Conservation (phyloP, 92 coral and sea anemone genomes). For the Meandrina meandrites region DNA sequence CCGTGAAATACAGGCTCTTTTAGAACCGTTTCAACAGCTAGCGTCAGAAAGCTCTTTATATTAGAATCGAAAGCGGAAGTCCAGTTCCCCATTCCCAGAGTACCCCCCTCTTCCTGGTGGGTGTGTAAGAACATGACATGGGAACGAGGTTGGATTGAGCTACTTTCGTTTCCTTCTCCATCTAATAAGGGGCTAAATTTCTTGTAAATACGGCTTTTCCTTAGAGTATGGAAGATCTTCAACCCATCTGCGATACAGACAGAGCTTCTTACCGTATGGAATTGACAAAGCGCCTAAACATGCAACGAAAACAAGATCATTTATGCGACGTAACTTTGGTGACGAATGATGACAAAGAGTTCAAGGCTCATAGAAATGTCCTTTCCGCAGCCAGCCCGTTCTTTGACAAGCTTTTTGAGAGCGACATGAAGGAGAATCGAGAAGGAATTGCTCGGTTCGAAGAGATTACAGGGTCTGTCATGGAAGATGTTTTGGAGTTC, state of each 20-base stretch:
- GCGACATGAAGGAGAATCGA: slow-evolving; percentile 23
- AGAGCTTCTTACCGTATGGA: slow-evolving; percentile 11
- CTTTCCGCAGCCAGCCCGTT: slow-evolving; percentile 22
- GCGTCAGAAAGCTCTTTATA: no score
- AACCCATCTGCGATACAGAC: neutral
- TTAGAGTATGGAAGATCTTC: neutral
- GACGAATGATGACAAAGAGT: slow-evolving; percentile 13
- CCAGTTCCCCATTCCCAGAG: no score
- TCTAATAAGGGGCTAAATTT: neutral
- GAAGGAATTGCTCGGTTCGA: slow-evolving; percentile 13
- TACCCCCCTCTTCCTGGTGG: no score
- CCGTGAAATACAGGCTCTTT: neutral
- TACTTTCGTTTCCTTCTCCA: neutral
- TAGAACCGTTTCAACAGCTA: no score
- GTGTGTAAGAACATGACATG: no score
- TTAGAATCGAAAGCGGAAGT: no score
- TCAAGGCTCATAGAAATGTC: slow-evolving; percentile 17
- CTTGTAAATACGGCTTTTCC: neutral
- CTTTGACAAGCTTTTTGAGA: slow-evolving; percentile 13
- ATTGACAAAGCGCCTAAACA: slow-evolving; percentile 14
- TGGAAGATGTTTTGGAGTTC: slow-evolving; percentile 18
- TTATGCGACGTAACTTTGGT: slow-evolving; percentile 24
- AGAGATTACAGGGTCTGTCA: slow-evolving; percentile 5
- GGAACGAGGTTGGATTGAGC: no score
- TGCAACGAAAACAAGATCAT: slow-evolving; percentile 2